These are phyloP conservation scores for Serinus canaria DNA, from an alignment of 2,113 vertebrate species.

Conservation along the genomic window DNA sequence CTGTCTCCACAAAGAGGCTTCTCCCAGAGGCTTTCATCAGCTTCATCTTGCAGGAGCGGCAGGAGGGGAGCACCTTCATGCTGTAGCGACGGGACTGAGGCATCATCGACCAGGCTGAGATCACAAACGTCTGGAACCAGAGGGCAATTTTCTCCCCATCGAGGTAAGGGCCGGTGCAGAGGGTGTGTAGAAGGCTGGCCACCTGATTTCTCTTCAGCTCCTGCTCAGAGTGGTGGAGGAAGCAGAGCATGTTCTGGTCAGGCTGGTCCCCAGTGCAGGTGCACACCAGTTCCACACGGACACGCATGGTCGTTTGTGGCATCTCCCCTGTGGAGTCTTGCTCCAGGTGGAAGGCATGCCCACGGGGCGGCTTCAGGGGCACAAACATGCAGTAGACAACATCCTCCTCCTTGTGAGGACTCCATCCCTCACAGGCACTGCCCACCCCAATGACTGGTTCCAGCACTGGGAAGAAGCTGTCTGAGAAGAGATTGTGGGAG, in stretches of 20 bases:
- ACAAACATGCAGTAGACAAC: background rate
- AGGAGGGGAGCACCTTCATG: background rate
- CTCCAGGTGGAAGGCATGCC: background rate
- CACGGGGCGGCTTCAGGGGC: background rate
- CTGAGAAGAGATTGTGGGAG: background rate
- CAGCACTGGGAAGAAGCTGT: background rate
- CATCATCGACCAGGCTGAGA: background rate
- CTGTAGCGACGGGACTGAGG: background rate
- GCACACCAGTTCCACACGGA: background rate
- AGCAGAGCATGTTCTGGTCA: background rate
- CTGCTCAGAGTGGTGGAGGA: background rate
- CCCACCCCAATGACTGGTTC: background rate
- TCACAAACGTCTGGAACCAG: background rate
- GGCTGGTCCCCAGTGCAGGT: background rate
- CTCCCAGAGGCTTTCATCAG: background rate
- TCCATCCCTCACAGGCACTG: background rate
- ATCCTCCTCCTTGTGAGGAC: background rate
- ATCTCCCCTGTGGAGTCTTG: fast-evolving
- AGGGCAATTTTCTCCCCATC: background rate
- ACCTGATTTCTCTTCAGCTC: background rate
- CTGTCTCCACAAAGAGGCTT: background rate
- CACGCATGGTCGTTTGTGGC: fast-evolving
- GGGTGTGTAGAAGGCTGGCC: background rate
- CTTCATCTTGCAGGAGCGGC: background rate
- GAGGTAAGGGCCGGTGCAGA: background rate